A percentile compares a stretch with the other conserved stretches of the same genome.
Evolutionary conservation across 2,888 invertebrate species (phyloP).

Genomic region (Rhaphigaster nebulosa): DNA sequence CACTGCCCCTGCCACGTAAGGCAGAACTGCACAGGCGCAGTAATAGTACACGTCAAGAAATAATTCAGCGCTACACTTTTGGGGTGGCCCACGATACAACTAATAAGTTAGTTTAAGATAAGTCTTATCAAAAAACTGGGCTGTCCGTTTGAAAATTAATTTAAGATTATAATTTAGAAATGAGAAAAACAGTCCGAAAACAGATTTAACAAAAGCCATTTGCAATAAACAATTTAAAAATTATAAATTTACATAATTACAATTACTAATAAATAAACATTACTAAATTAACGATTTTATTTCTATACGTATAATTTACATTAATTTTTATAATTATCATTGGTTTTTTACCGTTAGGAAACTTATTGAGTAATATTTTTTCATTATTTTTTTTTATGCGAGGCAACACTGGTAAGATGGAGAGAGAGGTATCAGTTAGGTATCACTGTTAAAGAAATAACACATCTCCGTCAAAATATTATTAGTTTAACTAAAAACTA

Average conservation of each 20-base stretch:
- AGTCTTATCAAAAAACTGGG: not conserved
- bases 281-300: not conserved
- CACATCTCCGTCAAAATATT: not conserved
- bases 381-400: not conserved
- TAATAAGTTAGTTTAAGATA: too few species aligned
- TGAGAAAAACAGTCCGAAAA: not conserved
- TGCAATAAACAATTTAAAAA: not conserved
- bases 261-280: not conserved
- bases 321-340: not conserved
- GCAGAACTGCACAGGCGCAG: slow-evolving; percentile 73
- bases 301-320: not conserved
- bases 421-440: slow-evolving; percentile 34
- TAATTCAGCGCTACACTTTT: not conserved
- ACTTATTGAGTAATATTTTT: not conserved
- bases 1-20: slow-evolving; percentile 74
- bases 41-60: slow-evolving; percentile 56
- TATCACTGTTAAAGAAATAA: not conserved
- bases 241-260: not conserved
- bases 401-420: not conserved
- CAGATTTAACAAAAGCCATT: not conserved
- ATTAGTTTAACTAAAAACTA: not conserved
- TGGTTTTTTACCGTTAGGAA: not conserved
- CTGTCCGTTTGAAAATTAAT: not conserved
- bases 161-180: not conserved
- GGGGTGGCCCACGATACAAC: not conserved